Percentiles rank a stretch among this genome's conserved stretches.
These are phyloP conservation scores for Palythoa heliodiscus DNA, from an alignment of 92 coral and sea anemone species.

Conservation along the genomic window DNA sequence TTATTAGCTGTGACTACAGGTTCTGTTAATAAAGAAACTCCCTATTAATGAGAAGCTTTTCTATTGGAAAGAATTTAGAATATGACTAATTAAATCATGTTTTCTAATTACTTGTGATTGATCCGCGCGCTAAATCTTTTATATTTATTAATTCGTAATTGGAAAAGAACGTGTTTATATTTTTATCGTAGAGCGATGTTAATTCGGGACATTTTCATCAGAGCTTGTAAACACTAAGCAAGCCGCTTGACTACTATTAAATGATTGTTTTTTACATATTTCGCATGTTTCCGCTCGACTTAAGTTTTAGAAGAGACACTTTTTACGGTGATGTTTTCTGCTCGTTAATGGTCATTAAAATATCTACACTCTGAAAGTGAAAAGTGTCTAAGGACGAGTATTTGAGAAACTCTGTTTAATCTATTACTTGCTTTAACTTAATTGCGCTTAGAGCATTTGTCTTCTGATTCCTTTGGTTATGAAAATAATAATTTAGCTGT, in stretches of 20 bases:
- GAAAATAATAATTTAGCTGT: not conserved
- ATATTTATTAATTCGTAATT: conserved; percentile 71
- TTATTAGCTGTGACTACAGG: conserved; percentile 77
- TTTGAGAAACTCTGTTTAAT: conserved; percentile 39
- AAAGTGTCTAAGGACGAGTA: conserved; percentile 3
- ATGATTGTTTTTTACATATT: conserved; percentile 36
- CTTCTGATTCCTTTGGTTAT: conserved; percentile 11
- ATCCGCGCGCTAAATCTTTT: conserved; percentile 90
- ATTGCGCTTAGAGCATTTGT: not conserved
- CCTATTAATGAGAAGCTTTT: conserved; percentile 69
- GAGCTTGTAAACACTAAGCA: conserved; percentile 53
- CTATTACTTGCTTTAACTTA: conserved; percentile 20
- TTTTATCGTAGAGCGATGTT: conserved; percentile 65
- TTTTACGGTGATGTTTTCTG: conserved; percentile 14
- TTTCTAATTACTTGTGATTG: conserved; percentile 97
- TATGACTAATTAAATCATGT: conserved; percentile 87
- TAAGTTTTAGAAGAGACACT: conserved; percentile 21
- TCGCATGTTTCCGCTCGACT: conserved; percentile 32
- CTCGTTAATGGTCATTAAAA: conserved; percentile 44
- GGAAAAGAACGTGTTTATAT: conserved; percentile 82
- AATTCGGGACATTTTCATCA: conserved; percentile 75
- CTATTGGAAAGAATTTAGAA: conserved; percentile 88
- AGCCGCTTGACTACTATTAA: conserved; percentile 27
- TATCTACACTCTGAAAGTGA: conserved; percentile 32
- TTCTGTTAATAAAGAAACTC: conserved; percentile 79